Evolutionary conservation across 2,797 vertebrate species (phyloP).

Genomic region (Sitta carolinensis): DNA sequence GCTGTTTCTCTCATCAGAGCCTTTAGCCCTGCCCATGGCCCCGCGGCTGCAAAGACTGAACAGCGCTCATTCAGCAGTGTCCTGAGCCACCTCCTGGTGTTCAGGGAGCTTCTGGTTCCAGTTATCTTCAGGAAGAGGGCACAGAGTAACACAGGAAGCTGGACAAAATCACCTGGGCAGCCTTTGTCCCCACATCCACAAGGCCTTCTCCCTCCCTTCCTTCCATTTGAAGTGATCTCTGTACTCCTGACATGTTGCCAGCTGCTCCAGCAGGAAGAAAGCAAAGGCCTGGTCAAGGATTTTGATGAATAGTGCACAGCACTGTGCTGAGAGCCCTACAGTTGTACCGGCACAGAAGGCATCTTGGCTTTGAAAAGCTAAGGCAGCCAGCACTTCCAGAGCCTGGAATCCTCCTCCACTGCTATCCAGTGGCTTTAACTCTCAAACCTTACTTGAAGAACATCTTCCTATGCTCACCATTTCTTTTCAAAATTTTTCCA

Average conservation of each 20-base stretch:
- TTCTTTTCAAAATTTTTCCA: not conserved
- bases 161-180: not conserved
- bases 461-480: not conserved
- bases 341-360: not conserved
- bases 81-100: not conserved
- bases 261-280: not conserved
- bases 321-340: not conserved
- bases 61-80: not conserved
- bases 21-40: not conserved
- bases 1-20: accelerated
- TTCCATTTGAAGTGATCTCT: not conserved
- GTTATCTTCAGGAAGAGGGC: not conserved
- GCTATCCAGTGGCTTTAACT: not conserved
- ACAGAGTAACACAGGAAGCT: not conserved
- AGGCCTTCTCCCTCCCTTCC: not conserved
- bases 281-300: not conserved
- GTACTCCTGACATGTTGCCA: not conserved
- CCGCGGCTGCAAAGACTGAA: accelerated
- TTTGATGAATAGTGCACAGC: not conserved
- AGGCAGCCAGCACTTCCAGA: not conserved
- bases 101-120: not conserved
- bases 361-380: not conserved
- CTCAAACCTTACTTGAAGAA: not conserved
- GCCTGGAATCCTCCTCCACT: not conserved
- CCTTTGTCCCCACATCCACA: not conserved